Percentiles rank a stretch among this genome's conserved stretches.
These are phyloP conservation scores for Diachasma alloeum DNA, from an alignment of 1,140 invertebrate species.

Conservation along the genomic window DNA sequence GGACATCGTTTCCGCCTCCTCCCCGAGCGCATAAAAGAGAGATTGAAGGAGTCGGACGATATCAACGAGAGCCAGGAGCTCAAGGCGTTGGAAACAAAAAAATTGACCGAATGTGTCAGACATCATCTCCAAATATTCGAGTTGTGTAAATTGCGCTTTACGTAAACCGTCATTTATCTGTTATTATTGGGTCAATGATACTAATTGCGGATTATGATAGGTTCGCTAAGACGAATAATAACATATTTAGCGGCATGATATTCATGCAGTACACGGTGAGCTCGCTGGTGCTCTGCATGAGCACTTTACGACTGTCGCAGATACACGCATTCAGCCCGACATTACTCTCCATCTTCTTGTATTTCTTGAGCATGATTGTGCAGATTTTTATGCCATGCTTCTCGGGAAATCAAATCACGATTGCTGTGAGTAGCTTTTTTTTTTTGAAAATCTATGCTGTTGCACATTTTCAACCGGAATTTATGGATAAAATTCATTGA, in stretches of 20 bases:
- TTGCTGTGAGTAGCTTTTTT: background rate
- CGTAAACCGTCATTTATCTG: no score
- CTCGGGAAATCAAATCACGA: background rate
- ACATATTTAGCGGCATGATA: slow-evolving; percentile 6
- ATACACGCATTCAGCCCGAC: background rate
- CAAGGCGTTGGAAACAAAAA: background rate
- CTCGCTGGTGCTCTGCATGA: slow-evolving; percentile 8
- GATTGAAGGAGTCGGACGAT: background rate
- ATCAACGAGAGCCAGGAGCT: background rate
- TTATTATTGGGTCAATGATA: no score
- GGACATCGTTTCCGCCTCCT: background rate
- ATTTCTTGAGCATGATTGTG: background rate
- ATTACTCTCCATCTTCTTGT: background rate
- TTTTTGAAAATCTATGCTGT: background rate
- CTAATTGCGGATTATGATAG: background rate
- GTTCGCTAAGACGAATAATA: slow-evolving; percentile 1
- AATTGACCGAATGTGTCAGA: slow-evolving; percentile 6
- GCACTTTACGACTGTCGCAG: background rate
- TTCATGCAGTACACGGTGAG: slow-evolving; percentile 17
- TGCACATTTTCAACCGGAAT: background rate
- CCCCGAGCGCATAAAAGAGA: background rate
- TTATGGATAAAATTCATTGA: no score
- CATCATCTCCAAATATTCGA: slow-evolving; percentile 20
- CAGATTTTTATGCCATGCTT: slow-evolving; percentile 18
- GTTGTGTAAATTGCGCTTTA: background rate